phyloP scores from a whole-genome alignment of 2,888 invertebrate genomes.

The Seladonia tumulorum region DNA sequence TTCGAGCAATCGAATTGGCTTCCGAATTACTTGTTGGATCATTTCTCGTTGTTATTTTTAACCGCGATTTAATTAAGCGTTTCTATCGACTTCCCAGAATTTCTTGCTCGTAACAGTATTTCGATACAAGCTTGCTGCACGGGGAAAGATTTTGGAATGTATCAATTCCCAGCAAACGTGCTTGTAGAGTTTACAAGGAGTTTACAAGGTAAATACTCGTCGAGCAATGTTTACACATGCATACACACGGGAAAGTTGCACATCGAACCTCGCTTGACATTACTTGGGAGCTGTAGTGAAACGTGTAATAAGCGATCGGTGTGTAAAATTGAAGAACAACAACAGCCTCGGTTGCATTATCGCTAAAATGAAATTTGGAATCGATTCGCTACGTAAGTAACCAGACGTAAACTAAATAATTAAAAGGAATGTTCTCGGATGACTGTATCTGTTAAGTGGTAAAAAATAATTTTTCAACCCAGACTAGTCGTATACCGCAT shows the following conservation, averaged over 20 bases:
- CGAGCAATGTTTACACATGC: background rate
- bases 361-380: too few relatives aligned
- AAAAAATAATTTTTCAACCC: background rate
- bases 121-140: background rate
- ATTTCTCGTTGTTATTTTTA: background rate
- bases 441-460: background rate
- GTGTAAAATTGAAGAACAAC: background rate
- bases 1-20: background rate
- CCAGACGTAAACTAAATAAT: background rate
- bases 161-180: background rate
- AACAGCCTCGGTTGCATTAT: background rate
- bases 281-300: background rate
- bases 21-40: background rate
- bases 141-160: background rate
- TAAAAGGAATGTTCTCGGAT: background rate
- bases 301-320: background rate
- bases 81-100: too few relatives aligned
- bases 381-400: too few relatives aligned
- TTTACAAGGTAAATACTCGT: background rate
- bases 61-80: background rate
- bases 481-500: background rate
- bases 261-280: background rate
- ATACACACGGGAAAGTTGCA: background rate
- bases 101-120: background rate
- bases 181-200: background rate